Base-by-base conservation (phyloP, 1,140 invertebrate genomes). In the Gryon sp. region DNA sequence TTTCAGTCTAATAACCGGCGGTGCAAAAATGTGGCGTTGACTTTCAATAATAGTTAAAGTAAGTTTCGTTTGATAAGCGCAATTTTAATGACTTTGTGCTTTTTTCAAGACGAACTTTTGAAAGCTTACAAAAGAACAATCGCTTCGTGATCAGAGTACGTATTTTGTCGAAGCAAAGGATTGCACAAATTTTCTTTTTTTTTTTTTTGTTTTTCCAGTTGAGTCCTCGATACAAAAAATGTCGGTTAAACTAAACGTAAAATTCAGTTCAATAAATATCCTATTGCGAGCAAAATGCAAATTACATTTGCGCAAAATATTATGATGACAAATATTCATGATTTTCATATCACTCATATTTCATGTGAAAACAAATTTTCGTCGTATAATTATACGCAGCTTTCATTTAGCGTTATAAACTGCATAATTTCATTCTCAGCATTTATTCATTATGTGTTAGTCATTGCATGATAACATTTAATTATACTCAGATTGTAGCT, bases 1-100 rank as follows among this genome's bases (percentile, higher is more conserved):
- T n/a, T 28, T 14, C 0, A 62, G 19, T 40, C 4, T 11, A 6
- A n/a, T 43, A 48, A 24, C 20, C 30, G 4, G 1, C 50, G 15
- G 59, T 12, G 24, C 40, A 45, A 65, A 65, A 45, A 65, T 9
- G 1, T n/a, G n/a, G n/a, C n/a, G n/a, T n/a, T n/a, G n/a, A n/a
- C 9, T 52, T 43, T 55, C 41, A 40, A 41, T 50, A 48, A 30
- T 22, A 59, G 53, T 65, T 53, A 19, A 15, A 53, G 24, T 46
- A 50, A 36, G 38, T 52, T 66, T 34, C 40, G 20, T 41, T 2
- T 24, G 43, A 66, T 60, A 60, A 55, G 55, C 45, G 41, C 46
- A 68, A 62, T 75, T 75, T 62, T 62, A 60, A 68, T 60, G 38
- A 75, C 43, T 59, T 65, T 74, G 18, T 18, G 50, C 59, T 55